A percentile compares a stretch with the other conserved stretches of the same genome.
Evolutionary conservation across 2,113 vertebrate genomes (phyloP).

Genomic region (Dendrocopos noguchii): DNA sequence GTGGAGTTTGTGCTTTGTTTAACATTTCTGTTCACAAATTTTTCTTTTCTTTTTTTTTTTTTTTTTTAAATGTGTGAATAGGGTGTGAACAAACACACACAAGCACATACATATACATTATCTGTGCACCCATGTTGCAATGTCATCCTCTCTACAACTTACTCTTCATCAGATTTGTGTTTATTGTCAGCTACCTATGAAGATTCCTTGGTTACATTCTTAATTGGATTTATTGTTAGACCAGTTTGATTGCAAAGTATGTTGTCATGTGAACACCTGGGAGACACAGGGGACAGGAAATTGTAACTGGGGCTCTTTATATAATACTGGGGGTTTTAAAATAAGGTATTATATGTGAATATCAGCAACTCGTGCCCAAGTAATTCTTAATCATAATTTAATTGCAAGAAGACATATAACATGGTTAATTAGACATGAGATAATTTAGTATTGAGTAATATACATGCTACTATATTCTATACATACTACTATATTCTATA

Average conservation of each 20-base stretch:
- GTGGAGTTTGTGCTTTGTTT: slow-evolving; percentile 3
- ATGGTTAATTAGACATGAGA: background rate
- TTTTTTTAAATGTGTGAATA: background rate
- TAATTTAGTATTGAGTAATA: background rate
- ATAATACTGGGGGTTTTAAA: background rate
- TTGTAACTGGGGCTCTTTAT: background rate
- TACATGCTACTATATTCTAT: background rate
- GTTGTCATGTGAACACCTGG: background rate
- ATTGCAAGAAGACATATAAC: background rate
- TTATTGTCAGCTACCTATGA: background rate
- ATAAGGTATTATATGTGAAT: background rate
- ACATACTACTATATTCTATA: background rate
- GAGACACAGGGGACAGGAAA: background rate
- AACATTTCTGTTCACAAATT: background rate
- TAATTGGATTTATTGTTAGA: background rate
- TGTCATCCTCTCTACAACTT: background rate
- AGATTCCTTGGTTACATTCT: background rate
- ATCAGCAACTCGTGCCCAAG: background rate
- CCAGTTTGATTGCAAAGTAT: background rate
- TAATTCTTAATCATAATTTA: background rate
- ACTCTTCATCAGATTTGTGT: background rate
- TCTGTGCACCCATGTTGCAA: background rate
- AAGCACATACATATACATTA: background rate
- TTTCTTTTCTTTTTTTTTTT: too few relatives aligned
- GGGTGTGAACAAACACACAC: background rate